A percentile compares a stretch with the other conserved stretches of the same genome.
These are phyloP conservation scores for Luehdorfia chinensis DNA, from an alignment of 1,140 invertebrate species.

Conservation along the genomic window DNA sequence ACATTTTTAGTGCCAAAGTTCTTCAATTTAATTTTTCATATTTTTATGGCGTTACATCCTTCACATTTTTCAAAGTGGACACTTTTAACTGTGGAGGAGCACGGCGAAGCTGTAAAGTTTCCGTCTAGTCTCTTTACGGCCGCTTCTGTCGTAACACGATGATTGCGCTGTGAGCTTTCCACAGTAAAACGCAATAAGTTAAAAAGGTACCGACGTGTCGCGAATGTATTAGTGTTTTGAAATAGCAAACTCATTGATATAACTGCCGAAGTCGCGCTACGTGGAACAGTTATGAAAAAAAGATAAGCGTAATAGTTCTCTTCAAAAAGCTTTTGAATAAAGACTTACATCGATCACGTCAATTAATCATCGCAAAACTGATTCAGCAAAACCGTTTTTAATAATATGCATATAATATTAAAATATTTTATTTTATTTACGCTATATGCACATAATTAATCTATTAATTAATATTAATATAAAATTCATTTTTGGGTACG, in stretches of 20 bases:
- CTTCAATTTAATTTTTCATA: conserved; percentile 8
- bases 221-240: conserved; percentile 26
- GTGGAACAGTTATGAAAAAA: conserved; percentile 6
- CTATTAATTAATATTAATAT: too few relatives aligned
- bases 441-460: too few relatives aligned
- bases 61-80: conserved; percentile 37
- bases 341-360: too few relatives aligned
- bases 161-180: conserved; percentile 45
- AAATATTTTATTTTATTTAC: too few relatives aligned
- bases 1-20: too few relatives aligned
- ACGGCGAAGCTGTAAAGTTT: conserved; percentile 47
- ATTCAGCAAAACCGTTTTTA: too few relatives aligned
- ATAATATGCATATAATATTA: too few relatives aligned
- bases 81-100: conserved; percentile 41
- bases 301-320: not conserved
- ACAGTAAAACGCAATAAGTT: conserved; percentile 43
- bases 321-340: not conserved
- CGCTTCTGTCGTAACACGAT: conserved; percentile 48
- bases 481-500: too few relatives aligned
- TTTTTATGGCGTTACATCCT: conserved; percentile 9
- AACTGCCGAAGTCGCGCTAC: conserved; percentile 8
- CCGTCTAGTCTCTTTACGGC: conserved; percentile 58
- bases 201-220: conserved; percentile 36
- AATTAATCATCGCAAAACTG: too few relatives aligned
- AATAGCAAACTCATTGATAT: conserved; percentile 15